A percentile compares a stretch with the other conserved stretches of the same genome.
Evolutionary conservation across 1,140 invertebrate genomes (phyloP).

Genomic region (Periplaneta americana): DNA sequence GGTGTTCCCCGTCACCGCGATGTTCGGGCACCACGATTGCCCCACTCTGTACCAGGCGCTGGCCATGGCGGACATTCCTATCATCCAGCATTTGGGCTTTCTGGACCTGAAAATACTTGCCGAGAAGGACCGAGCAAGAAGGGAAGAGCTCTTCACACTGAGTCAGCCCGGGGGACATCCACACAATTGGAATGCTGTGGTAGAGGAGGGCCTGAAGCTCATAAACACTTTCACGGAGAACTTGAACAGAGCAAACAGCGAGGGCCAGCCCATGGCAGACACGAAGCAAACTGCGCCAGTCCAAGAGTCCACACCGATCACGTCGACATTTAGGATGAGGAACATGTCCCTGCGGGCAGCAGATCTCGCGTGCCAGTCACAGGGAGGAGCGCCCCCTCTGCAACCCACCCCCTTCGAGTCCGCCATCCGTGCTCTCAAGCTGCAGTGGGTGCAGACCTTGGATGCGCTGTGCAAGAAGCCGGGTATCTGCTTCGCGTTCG

Average conservation of each 20-base stretch:
- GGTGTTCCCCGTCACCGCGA: constrained; percentile 48
- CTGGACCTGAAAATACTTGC: constrained; percentile 58
- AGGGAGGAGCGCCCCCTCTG: neutral
- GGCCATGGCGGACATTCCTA: constrained; percentile 45
- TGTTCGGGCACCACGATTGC: constrained; percentile 9
- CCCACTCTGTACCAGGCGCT: constrained; percentile 50
- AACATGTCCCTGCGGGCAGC: neutral
- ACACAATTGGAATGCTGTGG: constrained; percentile 68
- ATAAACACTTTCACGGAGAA: constrained; percentile 55
- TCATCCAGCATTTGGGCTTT: constrained; percentile 64
- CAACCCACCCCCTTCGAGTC: neutral
- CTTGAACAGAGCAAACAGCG: constrained; percentile 1
- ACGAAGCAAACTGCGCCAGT: neutral
- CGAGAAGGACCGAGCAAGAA: constrained; percentile 46
- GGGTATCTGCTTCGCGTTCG: constrained; percentile 63
- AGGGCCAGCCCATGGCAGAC: neutral
- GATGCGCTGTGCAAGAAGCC: constrained; percentile 36
- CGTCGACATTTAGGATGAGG: neutral
- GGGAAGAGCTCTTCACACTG: constrained; percentile 57
- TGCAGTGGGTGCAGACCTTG: neutral
- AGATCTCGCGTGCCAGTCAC: neutral
- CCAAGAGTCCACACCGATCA: neutral
- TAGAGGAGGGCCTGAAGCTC: constrained; percentile 49
- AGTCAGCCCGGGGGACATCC: constrained; percentile 74
- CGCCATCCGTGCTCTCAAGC: neutral